phyloP scores from a whole-genome alignment of 1,140 invertebrate genomes.

The Spodoptera frugiperda region DNA sequence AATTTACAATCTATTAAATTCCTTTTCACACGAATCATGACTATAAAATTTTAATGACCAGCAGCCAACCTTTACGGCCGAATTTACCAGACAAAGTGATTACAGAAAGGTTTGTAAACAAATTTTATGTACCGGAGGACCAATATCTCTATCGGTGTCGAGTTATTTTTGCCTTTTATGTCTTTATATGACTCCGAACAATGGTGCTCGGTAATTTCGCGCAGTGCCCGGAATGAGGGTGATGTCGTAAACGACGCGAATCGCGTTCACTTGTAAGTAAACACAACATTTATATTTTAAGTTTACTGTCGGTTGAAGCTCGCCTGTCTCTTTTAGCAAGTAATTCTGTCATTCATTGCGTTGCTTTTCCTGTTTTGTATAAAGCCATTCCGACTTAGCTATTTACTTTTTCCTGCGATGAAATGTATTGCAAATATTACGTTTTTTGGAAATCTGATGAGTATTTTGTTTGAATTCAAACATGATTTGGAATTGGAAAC shows the following conservation, averaged over 20 bases:
- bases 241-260: conserved; percentile 42
- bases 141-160: conserved; percentile 42
- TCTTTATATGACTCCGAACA: conserved; percentile 42
- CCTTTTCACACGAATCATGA: conserved; percentile 3
- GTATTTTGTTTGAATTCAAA: too few relatives aligned
- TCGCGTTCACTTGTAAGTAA: conserved; percentile 40
- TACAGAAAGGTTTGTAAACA: conserved; percentile 35
- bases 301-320: conserved; percentile 39
- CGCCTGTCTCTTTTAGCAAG: conserved; percentile 19
- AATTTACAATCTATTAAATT: conserved; percentile 37
- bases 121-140: conserved; percentile 38
- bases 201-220: conserved; percentile 42
- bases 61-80: conserved; percentile 17
- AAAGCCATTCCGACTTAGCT: conserved; percentile 4
- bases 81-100: conserved; percentile 32
- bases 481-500: too few relatives aligned
- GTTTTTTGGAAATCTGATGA: neutral
- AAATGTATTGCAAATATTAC: neutral
- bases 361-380: conserved; percentile 25
- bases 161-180: conserved; percentile 46
- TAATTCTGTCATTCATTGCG: conserved; percentile 30
- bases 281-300: conserved; percentile 46
- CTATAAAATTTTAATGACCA: conserved; percentile 36
- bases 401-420: conserved; percentile 3
- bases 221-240: conserved; percentile 37